phyloP scores from a whole-genome alignment of 2,113 vertebrate genomes.

The Merops nubicus region DNA sequence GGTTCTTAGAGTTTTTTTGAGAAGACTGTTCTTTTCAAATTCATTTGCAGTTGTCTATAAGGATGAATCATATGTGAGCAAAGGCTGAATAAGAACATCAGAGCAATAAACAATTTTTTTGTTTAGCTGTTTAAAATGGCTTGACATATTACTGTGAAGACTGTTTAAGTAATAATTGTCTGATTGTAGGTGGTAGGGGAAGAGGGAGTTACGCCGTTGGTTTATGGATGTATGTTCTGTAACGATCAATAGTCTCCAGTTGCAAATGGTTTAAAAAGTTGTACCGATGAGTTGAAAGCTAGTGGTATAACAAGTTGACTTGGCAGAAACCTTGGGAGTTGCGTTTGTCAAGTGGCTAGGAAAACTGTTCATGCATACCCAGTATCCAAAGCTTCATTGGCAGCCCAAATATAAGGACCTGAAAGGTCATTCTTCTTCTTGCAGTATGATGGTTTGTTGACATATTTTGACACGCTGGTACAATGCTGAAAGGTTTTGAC shows the following conservation, averaged over 20 bases:
- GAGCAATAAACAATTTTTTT: not conserved
- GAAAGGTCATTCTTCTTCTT: constrained; percentile 84
- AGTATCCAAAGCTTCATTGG: constrained; percentile 60
- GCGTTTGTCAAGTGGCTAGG: constrained; percentile 72
- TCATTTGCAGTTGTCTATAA: not conserved
- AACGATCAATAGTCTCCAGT: not conserved
- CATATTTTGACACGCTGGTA: constrained; percentile 83
- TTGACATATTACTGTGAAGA: not conserved
- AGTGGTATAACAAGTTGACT: constrained; percentile 55
- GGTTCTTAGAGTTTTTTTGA: not conserved
- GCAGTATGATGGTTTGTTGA: constrained; percentile 82
- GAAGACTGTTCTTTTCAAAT: not conserved
- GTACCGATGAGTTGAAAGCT: constrained; percentile 44
- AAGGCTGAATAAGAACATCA: not conserved
- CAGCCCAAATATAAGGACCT: constrained; percentile 74
- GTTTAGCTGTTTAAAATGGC: not conserved
- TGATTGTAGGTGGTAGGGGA: not conserved
- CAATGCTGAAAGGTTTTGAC: constrained; percentile 79
- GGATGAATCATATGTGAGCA: not conserved
- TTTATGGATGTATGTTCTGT: not conserved
- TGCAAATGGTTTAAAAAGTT: constrained; percentile 55
- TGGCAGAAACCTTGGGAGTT: constrained; percentile 73
- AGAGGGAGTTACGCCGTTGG: not conserved
- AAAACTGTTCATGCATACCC: constrained; percentile 78
- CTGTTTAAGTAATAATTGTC: not conserved